Conservation (phyloP, 2,888 invertebrate genomes). For the Mythimna albipuncta region DNA sequence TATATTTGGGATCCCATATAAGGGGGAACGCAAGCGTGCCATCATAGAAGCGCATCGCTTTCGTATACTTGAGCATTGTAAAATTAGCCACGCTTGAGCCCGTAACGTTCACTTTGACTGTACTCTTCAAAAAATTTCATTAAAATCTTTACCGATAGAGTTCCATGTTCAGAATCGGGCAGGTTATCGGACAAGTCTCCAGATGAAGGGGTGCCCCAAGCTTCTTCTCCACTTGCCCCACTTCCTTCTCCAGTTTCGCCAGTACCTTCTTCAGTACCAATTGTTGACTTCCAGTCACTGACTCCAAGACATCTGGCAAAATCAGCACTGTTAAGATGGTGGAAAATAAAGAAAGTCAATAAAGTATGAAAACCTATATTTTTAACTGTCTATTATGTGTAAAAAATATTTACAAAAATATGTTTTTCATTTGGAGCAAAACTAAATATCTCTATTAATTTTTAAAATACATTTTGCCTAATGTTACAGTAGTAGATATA, state of each 20-base stretch:
- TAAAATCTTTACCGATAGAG: constrained; percentile 85
- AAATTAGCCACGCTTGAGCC: neutral
- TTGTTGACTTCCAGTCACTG: constrained; percentile 90
- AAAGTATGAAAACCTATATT: neutral
- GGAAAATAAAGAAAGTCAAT: neutral
- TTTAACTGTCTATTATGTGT: neutral
- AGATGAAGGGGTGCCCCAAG: constrained; percentile 97
- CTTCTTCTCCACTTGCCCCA: constrained; percentile 96
- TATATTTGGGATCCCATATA: too few relatives aligned
- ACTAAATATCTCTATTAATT: constrained; percentile 12
- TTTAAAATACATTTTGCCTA: too few relatives aligned
- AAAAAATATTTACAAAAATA: neutral
- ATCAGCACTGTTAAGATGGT: constrained; percentile 4
- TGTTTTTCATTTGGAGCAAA: constrained; percentile 5
- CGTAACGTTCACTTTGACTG: neutral
- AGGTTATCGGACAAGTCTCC: constrained; percentile 95
- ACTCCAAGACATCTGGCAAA: constrained; percentile 85
- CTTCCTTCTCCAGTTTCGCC: constrained; percentile 93
- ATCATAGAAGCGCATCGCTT: too few relatives aligned
- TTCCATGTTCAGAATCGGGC: constrained; percentile 92
- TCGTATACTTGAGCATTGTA: too few relatives aligned
- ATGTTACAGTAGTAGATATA: too few relatives aligned
- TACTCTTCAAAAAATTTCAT: neutral
- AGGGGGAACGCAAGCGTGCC: too few relatives aligned
- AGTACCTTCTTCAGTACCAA: constrained; percentile 92